phyloP scores from a whole-genome alignment of 2,797 vertebrate genomes.

The Semotilus atromaculatus region DNA sequence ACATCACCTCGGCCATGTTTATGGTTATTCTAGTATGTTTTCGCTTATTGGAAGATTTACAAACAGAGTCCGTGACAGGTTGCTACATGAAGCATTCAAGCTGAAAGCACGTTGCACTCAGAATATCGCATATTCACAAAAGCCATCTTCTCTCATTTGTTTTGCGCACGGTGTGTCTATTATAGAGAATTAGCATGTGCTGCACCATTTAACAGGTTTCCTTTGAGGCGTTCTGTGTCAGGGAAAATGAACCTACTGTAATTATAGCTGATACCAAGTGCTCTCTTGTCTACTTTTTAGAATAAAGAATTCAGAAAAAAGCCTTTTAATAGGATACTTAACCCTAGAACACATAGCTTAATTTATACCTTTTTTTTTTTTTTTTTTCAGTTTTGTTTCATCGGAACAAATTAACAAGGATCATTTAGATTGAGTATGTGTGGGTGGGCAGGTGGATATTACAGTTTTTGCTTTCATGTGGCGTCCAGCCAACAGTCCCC shows the following conservation, averaged over 20 bases:
- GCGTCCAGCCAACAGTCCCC: not conserved
- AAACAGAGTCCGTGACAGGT: not conserved
- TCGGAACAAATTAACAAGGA: not conserved
- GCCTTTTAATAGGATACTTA: conserved; percentile 69
- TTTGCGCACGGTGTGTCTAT: conserved; percentile 31
- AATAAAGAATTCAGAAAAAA: conserved; percentile 55
- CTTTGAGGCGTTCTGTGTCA: conserved; percentile 22
- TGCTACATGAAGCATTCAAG: conserved; percentile 2
- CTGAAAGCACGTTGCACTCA: not conserved
- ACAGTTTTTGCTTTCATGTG: not conserved
- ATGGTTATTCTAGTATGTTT: not conserved
- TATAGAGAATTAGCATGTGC: conserved; percentile 36
- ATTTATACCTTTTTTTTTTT: no score
- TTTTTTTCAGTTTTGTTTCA: not conserved
- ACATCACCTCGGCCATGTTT: not conserved
- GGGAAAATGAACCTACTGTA: conserved; percentile 49
- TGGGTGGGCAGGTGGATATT: not conserved
- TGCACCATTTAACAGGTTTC: conserved; percentile 39
- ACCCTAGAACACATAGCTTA: conserved; percentile 29
- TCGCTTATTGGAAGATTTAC: not conserved
- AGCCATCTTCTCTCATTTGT: conserved; percentile 30
- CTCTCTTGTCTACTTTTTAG: conserved; percentile 57
- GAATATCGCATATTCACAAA: conserved; percentile 25
- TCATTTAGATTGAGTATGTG: conserved; percentile 1
- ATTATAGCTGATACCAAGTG: conserved; percentile 61